Evolutionary conservation across 2,113 vertebrate genomes (phyloP), one percentile per base, ranked within the genome.

Genomic region (Gasterosteus nipponicus): DNA sequence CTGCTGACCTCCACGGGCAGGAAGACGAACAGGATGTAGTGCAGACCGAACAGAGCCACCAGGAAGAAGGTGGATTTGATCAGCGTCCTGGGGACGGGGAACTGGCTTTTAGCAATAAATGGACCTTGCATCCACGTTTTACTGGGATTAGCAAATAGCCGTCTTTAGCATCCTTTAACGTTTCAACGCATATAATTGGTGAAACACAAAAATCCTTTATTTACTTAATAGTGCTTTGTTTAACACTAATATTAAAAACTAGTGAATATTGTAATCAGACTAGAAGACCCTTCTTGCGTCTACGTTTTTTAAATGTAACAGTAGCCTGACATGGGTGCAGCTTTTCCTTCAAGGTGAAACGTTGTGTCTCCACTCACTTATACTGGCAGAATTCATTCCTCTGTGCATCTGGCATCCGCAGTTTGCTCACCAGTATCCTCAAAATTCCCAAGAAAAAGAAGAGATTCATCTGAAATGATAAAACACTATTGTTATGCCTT

Each of bases 21-120:
- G 86, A 98, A 96, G 53, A 94, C 95, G 1, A 98, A 98, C 80
- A 99, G 76, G 56, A 96, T 95, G 79, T 97, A 99, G 82, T 99
- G 96, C 54, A 97, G 80, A 7, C 98, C 97, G 2, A 99, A 99
- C 66, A 99, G 95, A 15, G 96, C 95, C 80, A 99, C 96, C 70
- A 99, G 94, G 54, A 99, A 94, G 14, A 99, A 95, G 0, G 96
- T 99, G 69, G 97, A 98, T 81, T 96, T 97, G 68, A 96, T 96
- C 83, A 99, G 94, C 70, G 94, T 96, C 94, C 98, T 99, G 84
- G 60, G 7, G n/a, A 38, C 35, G 35, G 35, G 35, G 5, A 38
- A 38, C 35, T 0, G 4, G 35, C 35, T 38, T 38, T 38, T 7
- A 38, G 35, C 35, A 7, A 38, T 38, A 38, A 38, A 38, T 38